Base-by-base conservation (phyloP, 2,888 invertebrate species). In the Griposia aprilina region DNA sequence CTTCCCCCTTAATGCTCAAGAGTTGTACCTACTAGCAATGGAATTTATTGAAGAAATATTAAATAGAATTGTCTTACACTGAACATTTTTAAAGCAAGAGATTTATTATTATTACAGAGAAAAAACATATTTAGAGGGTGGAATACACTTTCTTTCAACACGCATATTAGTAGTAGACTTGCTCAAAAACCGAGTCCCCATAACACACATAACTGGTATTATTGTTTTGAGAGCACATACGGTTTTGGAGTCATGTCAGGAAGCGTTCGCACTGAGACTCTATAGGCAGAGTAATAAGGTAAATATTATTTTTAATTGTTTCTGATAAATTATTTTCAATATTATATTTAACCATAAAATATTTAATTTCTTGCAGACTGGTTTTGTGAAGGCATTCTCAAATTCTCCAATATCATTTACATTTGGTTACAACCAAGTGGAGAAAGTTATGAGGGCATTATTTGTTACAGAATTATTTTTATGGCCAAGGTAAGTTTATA, bases 101-200 rank as follows among this genome's bases (percentile, higher is more conserved):
- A 57, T 50, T n/a, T 69, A 62, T 70, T 79, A 10, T 77, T 15
- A 45, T 71, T 76, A 30, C 91, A 98, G 98, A 88, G 98, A 98
- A 94, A 97, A 98, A 74, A 97, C 98, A 62, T 99, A 99, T 94
- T 96, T 99, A 83, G 98, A 98, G 89, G 99, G 99, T 73, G 99
- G 99, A 6, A 97, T 99, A 74, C 98, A 99, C 91, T 99, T 99
- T 96, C 98, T 99, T 57, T 99, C 99, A 6, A 98, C 99, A 15
- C 97, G 99, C 80, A 99, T 99, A 89, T 97, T 99, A 77, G 99
- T 99, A 7, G 99, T 99, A 11, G 99, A 99, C 97, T 97, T 99
- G 87, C 97, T 99, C 74, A 99, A 99, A 94, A 98, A 98, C 80
- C 97, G 99, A 84, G 97, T 99, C 59, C 99, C 99, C 0, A 97